phyloP scores from a whole-genome alignment of 1,140 invertebrate genomes.

The Gonatopus flavifemur region DNA sequence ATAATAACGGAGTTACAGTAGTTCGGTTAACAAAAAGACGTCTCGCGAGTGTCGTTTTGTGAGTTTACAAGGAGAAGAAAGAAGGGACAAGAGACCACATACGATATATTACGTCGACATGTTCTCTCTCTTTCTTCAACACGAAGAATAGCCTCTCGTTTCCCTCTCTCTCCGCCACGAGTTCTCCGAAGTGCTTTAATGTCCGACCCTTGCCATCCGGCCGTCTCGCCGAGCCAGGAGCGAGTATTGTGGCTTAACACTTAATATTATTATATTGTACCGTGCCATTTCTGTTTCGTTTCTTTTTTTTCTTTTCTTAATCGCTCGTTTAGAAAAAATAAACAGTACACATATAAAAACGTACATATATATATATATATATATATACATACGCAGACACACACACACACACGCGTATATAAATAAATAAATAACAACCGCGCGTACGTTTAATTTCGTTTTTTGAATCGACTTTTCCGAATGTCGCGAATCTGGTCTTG shows the following conservation, averaged over 20 bases:
- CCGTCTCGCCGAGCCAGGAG: constrained; percentile 6
- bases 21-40: background rate
- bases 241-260: no score
- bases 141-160: background rate
- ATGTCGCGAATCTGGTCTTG: no score
- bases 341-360: background rate
- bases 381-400: background rate
- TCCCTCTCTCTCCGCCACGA: constrained; percentile 1
- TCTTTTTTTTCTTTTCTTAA: no score
- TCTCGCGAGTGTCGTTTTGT: background rate
- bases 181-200: constrained; percentile 26
- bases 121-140: background rate
- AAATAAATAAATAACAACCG: background rate
- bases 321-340: no score
- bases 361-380: background rate
- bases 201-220: constrained; percentile 18
- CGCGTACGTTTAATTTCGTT: no score
- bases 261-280: no score
- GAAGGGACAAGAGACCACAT: background rate
- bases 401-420: background rate
- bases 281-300: no score
- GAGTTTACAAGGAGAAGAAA: no score
- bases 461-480: no score
- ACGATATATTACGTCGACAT: background rate
- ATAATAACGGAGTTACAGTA: background rate